Conservation (phyloP, 2,888 invertebrate species). For the Protodeltote pygarga region DNA sequence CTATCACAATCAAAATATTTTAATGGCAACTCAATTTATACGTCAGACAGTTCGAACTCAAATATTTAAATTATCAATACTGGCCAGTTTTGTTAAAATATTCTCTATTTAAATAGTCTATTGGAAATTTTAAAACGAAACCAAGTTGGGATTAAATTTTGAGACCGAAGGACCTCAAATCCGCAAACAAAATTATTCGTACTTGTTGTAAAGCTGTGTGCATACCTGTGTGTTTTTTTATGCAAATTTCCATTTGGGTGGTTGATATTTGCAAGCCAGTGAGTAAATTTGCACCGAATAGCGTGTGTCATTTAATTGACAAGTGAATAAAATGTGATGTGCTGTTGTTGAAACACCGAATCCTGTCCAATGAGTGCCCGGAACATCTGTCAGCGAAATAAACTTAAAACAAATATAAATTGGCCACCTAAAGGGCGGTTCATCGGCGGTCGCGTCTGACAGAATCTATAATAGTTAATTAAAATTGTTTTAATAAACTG, state of each 20-base stretch:
- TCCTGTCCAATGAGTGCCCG: conserved; percentile 55
- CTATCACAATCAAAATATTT: conserved; percentile 40
- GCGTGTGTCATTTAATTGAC: conserved; percentile 82
- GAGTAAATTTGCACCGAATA: conserved; percentile 80
- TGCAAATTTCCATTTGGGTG: conserved; percentile 80
- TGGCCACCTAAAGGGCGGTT: conserved; percentile 62
- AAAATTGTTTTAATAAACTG: conserved; percentile 75
- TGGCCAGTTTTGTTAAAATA: conserved; percentile 30
- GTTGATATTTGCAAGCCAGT: conserved; percentile 76
- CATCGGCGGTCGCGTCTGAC: conserved; percentile 56
- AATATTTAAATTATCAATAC: conserved; percentile 50
- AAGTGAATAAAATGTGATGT: conserved; percentile 80
- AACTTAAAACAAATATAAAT: conserved; percentile 69
- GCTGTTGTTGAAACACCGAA: conserved; percentile 68
- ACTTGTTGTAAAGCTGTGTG: conserved; percentile 49
- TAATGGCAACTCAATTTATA: conserved; percentile 30
- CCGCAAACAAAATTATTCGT: conserved; percentile 44
- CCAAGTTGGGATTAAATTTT: conserved; percentile 50
- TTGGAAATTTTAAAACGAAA: conserved; percentile 52
- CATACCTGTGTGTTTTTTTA: conserved; percentile 71
- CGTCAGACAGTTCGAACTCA: conserved; percentile 27
- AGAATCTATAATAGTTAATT: conserved; percentile 75
- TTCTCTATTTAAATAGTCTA: conserved; percentile 52
- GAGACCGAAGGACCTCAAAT: conserved; percentile 30
- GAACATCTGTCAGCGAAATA: conserved; percentile 58